Evolutionary conservation across 2,797 vertebrate species (phyloP), one percentile per base, ranked within the genome.

Genomic region (Dermochelys coriacea): DNA sequence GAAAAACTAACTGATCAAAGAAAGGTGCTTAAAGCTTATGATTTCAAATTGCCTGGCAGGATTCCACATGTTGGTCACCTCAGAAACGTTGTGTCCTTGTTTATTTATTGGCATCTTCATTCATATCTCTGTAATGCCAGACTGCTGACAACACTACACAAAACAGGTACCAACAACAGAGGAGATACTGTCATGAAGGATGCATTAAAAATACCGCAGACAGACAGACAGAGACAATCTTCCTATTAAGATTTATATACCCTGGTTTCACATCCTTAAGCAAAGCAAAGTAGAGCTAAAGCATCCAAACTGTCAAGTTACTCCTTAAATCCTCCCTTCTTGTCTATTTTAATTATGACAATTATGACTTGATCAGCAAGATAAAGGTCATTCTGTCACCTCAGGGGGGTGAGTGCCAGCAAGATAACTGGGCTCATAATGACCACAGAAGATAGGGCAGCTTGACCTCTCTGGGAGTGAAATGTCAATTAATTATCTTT

Each of bases 401-500:
- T 97, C 94, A 1, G 84, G 96, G 97, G 95, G 82, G 29, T 71
- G 34, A 86, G 87, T 80, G 86, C 86, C 88, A 95, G 93, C 96
- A 96, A 95, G 95, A 96, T 31, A 79, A 95, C 87, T 93, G 77
- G 92, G 92, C 96, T 61, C 61, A 23, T 95, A 95, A 95, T 91
- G 82, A 16, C 95, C 78, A 84, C 6, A 89, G 94, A 94, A 94
- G 97, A 96, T 25, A 93, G 97, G 97, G 98, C 98, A 97, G 97
- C 96, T 96, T 98, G 98, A 98, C 98, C 98, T 98, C 98, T 96
- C 97, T 29, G 87, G 88, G 95, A 98, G 96, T 95, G 96, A 98
- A 98, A 97, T 95, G 97, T 92, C 97, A 94, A 97, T 98, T 98
- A 98, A 98, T 98, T 98, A 98, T 94, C 97, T 96, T 97, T 98